Evolutionary conservation across 2,797 vertebrate genomes (phyloP).

Genomic region (Acipenser oxyrinchus): DNA sequence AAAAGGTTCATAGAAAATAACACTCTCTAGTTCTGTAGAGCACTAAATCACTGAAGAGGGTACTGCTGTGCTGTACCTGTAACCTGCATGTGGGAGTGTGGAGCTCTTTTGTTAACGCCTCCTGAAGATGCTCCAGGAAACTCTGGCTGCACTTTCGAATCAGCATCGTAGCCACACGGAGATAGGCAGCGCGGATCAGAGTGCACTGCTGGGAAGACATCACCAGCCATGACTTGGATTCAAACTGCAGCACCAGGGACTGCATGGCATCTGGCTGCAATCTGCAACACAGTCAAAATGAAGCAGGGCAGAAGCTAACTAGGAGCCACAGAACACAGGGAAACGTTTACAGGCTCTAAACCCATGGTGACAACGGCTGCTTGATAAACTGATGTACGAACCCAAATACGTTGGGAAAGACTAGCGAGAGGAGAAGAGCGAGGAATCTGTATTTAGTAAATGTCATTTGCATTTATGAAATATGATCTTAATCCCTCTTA

Average conservation of each 20-base stretch:
- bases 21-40: not conserved
- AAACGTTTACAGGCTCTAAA: no score
- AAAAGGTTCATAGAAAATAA: not conserved
- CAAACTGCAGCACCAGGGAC: conserved; percentile 45
- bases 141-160: conserved; percentile 35
- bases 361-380: no score
- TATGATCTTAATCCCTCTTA: conserved; percentile 21
- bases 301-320: not conserved
- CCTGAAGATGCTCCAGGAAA: conserved; percentile 46
- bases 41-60: not conserved
- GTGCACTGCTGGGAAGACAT: conserved; percentile 55
- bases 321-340: not conserved
- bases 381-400: no score
- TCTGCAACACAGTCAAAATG: conserved; percentile 33
- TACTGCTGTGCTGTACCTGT: conserved; percentile 29
- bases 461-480: no score
- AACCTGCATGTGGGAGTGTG: conserved; percentile 14
- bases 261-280: conserved; percentile 18
- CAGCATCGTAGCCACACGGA: conserved; percentile 50
- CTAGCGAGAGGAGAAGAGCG: no score
- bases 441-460: no score
- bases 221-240: conserved; percentile 53
- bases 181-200: conserved; percentile 58
- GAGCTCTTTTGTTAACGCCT: conserved; percentile 44
- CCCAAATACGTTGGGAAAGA: no score